A percentile compares a stretch with the other conserved stretches of the same genome.
These are phyloP conservation scores for Mungos mungo DNA, from an alignment of 2,113 vertebrate genomes.

Conservation along the genomic window DNA sequence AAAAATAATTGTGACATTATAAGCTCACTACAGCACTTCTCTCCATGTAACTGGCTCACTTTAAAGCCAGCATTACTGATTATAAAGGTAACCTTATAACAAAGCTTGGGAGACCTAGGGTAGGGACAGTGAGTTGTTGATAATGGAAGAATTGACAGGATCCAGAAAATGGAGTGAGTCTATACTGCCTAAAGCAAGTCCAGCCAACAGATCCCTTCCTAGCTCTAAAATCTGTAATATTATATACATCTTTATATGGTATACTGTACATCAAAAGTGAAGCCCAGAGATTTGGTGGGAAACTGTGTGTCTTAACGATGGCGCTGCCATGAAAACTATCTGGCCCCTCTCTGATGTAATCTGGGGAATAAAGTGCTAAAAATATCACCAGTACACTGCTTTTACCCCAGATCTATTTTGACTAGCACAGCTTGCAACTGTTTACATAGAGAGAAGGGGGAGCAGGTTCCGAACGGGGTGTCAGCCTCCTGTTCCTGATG, in stretches of 20 bases:
- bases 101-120: not conserved
- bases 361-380: conserved; percentile 59
- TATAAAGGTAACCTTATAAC: not conserved
- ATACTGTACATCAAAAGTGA: not conserved
- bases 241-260: fast-evolving
- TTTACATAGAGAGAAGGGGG: conserved; percentile 52
- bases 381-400: conserved; percentile 47
- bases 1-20: not conserved
- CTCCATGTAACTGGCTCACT: conserved; percentile 9
- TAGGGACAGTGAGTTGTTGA: not conserved
- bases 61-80: conserved; percentile 5
- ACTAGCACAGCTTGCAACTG: conserved; percentile 24
- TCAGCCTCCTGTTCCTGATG: not conserved
- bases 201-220: not conserved
- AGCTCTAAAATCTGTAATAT: not conserved
- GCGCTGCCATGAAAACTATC: not conserved
- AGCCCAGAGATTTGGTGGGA: not conserved
- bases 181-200: not conserved
- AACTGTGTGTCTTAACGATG: not conserved
- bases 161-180: not conserved
- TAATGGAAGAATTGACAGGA: not conserved
- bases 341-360: conserved; percentile 9
- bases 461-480: not conserved
- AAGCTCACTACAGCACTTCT: not conserved
- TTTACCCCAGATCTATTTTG: not conserved